Evolutionary conservation across 2,888 invertebrate genomes (phyloP).

Genomic region (Eupelmus urozonus): DNA sequence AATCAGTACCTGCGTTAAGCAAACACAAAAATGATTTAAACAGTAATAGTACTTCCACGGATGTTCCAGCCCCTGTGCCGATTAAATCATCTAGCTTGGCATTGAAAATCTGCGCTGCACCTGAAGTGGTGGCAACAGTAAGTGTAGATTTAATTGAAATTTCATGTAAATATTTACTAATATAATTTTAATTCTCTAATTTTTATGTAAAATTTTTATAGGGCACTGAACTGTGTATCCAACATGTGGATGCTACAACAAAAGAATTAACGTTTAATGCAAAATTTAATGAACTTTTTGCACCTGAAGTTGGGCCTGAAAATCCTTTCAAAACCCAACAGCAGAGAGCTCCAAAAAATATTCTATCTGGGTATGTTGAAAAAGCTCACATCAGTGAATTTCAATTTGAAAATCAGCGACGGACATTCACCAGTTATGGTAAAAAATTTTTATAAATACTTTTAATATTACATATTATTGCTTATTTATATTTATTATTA

Average conservation of each 20-base stretch:
- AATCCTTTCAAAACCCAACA: conserved; percentile 96
- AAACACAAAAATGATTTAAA: conserved; percentile 19
- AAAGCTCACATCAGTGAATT: conserved; percentile 97
- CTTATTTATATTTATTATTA: conserved; percentile 41
- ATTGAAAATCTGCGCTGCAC: conserved; percentile 88
- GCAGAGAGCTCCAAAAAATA: conserved; percentile 92
- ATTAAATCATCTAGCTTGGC: conserved; percentile 42
- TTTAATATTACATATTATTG: conserved; percentile 11
- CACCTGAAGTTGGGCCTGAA: conserved; percentile 93
- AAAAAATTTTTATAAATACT: conserved; percentile 21
- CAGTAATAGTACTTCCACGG: neutral
- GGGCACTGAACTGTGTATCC: conserved; percentile 85
- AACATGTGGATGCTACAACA: conserved; percentile 87
- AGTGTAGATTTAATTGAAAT: conserved; percentile 66
- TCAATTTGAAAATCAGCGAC: conserved; percentile 96
- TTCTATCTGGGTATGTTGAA: conserved; percentile 95
- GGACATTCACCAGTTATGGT: conserved; percentile 96
- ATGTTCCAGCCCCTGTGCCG: conserved; percentile 1
- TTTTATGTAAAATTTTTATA: conserved; percentile 71
- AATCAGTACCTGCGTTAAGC: conserved; percentile 1
- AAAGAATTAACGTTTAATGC: conserved; percentile 95
- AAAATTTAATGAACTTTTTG: conserved; percentile 95
- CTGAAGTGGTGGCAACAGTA: conserved; percentile 89
- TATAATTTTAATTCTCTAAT: conserved; percentile 4
- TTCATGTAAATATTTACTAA: too few species aligned